Base-by-base conservation (phyloP, 2,113 vertebrate genomes). In the Saiga tatarica region DNA sequence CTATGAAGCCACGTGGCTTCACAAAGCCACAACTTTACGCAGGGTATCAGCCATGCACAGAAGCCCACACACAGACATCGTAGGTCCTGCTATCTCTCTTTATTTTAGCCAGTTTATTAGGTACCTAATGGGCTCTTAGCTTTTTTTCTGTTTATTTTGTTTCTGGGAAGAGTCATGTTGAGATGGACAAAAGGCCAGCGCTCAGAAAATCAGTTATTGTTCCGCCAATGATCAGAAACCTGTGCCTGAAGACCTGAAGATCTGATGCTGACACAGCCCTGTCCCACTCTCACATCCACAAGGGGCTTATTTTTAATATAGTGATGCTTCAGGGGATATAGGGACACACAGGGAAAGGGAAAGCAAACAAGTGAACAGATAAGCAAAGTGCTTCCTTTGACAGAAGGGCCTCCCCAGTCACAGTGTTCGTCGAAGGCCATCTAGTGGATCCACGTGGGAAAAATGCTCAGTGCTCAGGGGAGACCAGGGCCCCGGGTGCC, bases 381-480 rank as follows among this genome's bases (percentile, higher is more conserved):
- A 67, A 89, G 36, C 52, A 11, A 81, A 60, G 16, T 6, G 1
- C 12, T 92, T 78, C 33, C 33, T 33, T 15, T 52, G 6, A 39
- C 39, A 9, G 6, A 17, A 19, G 5, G 19, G 10, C 71, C 42
- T 87, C 84, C 25, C 39, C 33, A 93, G 83, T 81, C 95, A 19
- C 90, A 2, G 60, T 83, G 96, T 83, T 95, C 1, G 0, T 39
- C 3, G 55, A 64, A 97, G 97, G 97, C 97, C 97, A 97, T 64
- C 96, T 98, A 97, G 98, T 94, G 97, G 97, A 87, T n/a, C 55
- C 42, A 52, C 7, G 4, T 15, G 88, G 97, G 92, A 92, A 96
- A 88, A 60, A 45, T 78, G 53, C 30, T 47, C n/a, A 1, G 52
- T 1, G 62, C 26, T 23, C 10, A 28, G 14, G 17, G 47, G 30